These are phyloP conservation scores for Trididemnum miniatum DNA, from an alignment of 23 tunicate species.

Conservation along the genomic window DNA sequence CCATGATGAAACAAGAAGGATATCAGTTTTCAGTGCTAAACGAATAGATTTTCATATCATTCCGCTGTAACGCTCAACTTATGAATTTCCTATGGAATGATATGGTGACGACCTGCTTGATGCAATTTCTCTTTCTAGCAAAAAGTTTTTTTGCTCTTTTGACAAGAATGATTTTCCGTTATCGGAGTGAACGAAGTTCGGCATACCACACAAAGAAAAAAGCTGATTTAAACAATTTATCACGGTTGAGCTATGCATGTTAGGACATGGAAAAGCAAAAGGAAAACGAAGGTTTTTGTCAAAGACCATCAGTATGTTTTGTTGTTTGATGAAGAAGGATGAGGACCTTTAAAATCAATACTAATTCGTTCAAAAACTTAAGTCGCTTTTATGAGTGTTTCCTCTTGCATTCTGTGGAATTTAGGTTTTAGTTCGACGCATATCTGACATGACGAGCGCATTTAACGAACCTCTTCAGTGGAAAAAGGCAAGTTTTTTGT, in stretches of 20 bases:
- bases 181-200: slow-evolving; percentile 24
- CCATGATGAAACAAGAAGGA: slow-evolving; percentile 4
- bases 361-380: neutral
- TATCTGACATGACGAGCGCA: slow-evolving; percentile 8
- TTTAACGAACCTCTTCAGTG: slow-evolving; percentile 19
- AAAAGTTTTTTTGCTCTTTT: neutral
- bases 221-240: neutral
- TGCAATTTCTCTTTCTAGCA: neutral
- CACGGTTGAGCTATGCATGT: slow-evolving; percentile 25
- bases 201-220: slow-evolving; percentile 1
- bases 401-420: neutral
- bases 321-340: neutral
- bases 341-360: neutral
- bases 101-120: no score
- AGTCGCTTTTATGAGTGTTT: slow-evolving; percentile 35
- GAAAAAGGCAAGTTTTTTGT: slow-evolving; percentile 34
- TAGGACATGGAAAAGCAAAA: slow-evolving; percentile 20
- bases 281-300: slow-evolving; percentile 5
- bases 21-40: slow-evolving; percentile 4
- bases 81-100: no score
- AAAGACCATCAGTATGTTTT: slow-evolving; percentile 4
- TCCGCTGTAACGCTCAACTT: neutral
- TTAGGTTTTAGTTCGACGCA: slow-evolving; percentile 25
- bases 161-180: slow-evolving; percentile 2
- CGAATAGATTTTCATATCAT: slow-evolving; percentile 9